Evolutionary conservation across 2,113 vertebrate species (phyloP), one percentile per base, ranked within the genome.

Genomic region (Mesocricetus auratus): DNA sequence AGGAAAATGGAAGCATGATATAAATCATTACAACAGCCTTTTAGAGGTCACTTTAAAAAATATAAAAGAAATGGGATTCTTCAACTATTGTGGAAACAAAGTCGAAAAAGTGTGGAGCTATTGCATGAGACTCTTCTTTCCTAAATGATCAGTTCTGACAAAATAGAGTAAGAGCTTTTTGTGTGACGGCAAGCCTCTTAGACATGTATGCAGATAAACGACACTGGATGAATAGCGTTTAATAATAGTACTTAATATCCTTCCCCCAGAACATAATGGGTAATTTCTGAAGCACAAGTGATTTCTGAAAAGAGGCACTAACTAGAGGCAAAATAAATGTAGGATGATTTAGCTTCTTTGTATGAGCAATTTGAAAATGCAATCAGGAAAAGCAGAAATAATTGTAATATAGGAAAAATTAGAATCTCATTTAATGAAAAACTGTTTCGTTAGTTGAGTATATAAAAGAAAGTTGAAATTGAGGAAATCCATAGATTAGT

Each of bases 221-320:
- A 36, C 75, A 42, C 12, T 47, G 68, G 36, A 68, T 96, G 87
- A 96, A 26, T 96, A 95, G 73, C 90, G 86, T 89, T 96, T 96
- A 90, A 95, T 89, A 86, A 91, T 26, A 93, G 74, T 89, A 93
- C 42, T 95, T 87, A 96, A 36, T 83, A 89, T 91, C 69, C 69
- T 96, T 86, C 82, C 87, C 87, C 56, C 64, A 90, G 92, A 91
- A 85, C n/a, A 95, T 60, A 95, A 91, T 79, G 79, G 68, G 47
- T 47, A 83, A 90, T 95, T 96, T 94, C 56, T 91, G 62, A 90
- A 95, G 79, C 39, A 29, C 36, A 82, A 86, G 68, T 96, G 73
- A 91, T 95, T 95, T 98, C 78, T 93, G 74, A 83, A 95, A 96
- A 96, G 75, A 92, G 36, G 56, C 12, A 95, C 88, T 90, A 92